Evolutionary conservation across 2,888 invertebrate genomes (phyloP).

Genomic region (Agriopis aurantiaria): DNA sequence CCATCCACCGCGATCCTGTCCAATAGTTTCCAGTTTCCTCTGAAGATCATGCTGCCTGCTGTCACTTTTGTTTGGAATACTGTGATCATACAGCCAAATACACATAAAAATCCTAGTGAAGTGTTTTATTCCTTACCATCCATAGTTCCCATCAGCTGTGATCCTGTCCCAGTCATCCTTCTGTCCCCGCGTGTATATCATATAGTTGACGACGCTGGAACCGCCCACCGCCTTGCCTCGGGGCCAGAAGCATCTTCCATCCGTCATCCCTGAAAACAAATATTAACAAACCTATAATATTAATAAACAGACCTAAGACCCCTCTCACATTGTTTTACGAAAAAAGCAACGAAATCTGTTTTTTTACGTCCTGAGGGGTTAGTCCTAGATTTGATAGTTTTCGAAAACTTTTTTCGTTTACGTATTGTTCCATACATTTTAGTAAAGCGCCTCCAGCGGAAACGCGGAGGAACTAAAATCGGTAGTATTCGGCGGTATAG

Average conservation of each 20-base stretch:
- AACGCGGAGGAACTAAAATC: too few species aligned
- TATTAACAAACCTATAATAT: not conserved
- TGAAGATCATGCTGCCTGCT: not conserved
- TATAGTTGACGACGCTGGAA: conserved; percentile 83
- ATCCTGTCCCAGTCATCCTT: conserved; percentile 89
- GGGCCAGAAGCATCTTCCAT: conserved; percentile 78
- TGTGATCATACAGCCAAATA: not conserved
- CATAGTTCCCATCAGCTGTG: conserved; percentile 88
- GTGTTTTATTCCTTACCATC: conserved; percentile 81
- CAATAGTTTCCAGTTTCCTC: not conserved
- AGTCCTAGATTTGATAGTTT: too few species aligned
- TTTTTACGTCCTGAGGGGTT: too few species aligned
- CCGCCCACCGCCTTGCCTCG: conserved; percentile 83
- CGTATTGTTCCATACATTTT: too few species aligned
- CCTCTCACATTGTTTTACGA: too few species aligned
- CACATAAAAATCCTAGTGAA: not conserved
- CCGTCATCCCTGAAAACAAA: conserved; percentile 66
- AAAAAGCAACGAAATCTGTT: too few species aligned
- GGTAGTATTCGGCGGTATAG: too few species aligned
- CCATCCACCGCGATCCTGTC: not conserved
- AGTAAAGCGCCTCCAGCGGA: too few species aligned
- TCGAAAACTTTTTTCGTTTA: too few species aligned
- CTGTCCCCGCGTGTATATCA: conserved; percentile 89
- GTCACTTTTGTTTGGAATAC: not conserved
- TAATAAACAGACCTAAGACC: too few species aligned